Evolutionary conservation across 2,888 invertebrate species (phyloP).

Genomic region (Hypomecis punctinalis): DNA sequence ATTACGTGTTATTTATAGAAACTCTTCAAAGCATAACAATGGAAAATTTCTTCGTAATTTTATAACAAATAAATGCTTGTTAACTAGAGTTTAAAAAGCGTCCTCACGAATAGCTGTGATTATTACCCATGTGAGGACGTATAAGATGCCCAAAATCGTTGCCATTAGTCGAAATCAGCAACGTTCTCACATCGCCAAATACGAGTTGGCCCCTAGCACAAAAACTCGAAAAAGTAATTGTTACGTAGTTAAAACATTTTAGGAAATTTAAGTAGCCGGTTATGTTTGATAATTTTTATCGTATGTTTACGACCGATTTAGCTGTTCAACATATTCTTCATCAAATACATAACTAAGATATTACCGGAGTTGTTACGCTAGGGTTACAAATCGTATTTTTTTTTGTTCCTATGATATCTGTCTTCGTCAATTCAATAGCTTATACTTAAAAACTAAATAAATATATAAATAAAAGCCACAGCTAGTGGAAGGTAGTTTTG

Average conservation of each 20-base stretch:
- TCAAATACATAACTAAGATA: no score
- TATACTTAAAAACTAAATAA: not conserved
- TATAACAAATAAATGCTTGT: slow-evolving; percentile 23
- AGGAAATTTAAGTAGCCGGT: no score
- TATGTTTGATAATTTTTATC: no score
- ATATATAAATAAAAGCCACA: slow-evolving; percentile 15
- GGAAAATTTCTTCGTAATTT: slow-evolving; percentile 10
- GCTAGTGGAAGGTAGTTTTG: slow-evolving; percentile 4
- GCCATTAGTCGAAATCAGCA: no score
- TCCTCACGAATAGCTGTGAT: not conserved
- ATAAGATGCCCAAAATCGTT: no score
- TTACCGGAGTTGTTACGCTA: not conserved
- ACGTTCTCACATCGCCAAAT: no score
- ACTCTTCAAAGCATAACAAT: slow-evolving; percentile 10
- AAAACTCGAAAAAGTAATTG: no score
- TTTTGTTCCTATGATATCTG: not conserved
- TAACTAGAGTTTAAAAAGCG: not conserved
- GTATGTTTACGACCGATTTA: no score
- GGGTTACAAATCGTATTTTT: not conserved
- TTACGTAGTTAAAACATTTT: no score
- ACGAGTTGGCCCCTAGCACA: no score
- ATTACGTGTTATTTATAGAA: not conserved
- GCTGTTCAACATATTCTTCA: no score
- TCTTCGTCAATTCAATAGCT: slow-evolving; percentile 5
- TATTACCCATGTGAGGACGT: no score